These are phyloP conservation scores for Drosophila eugracilis DNA, from an alignment of 1,140 invertebrate genomes.

Conservation along the genomic window DNA sequence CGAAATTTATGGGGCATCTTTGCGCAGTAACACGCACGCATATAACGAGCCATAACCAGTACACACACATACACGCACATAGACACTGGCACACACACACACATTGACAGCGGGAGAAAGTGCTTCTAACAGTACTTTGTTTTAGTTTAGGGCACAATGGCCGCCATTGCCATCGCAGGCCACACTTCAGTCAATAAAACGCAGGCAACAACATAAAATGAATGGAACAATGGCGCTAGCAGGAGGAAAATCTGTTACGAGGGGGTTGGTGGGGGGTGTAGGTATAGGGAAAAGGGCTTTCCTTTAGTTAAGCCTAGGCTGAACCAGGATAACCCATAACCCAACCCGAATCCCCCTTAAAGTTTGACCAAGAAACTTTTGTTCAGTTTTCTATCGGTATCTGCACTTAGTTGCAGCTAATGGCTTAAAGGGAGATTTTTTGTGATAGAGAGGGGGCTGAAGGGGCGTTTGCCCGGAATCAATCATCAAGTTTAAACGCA, in stretches of 20 bases:
- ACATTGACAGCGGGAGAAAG: slow-evolving; percentile 43
- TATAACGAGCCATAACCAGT: slow-evolving; percentile 76
- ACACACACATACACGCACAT: slow-evolving; percentile 35
- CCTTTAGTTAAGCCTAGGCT: slow-evolving; percentile 33
- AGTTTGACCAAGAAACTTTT: slow-evolving; percentile 71
- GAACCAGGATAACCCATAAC: slow-evolving; percentile 15
- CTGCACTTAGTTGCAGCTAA: slow-evolving; percentile 71
- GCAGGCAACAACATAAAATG: slow-evolving; percentile 79
- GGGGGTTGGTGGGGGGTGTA: not conserved
- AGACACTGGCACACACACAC: slow-evolving; percentile 21
- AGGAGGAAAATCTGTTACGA: slow-evolving; percentile 22
- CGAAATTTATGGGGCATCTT: slow-evolving; percentile 81
- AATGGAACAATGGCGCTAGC: slow-evolving; percentile 70
- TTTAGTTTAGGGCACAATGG: slow-evolving; percentile 80
- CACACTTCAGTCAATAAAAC: slow-evolving; percentile 78
- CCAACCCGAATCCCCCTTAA: slow-evolving; percentile 45
- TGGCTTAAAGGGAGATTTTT: slow-evolving; percentile 8
- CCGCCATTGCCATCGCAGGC: slow-evolving; percentile 62
- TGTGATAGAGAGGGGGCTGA: not conserved
- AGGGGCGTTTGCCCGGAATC: slow-evolving; percentile 45
- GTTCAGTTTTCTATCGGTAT: slow-evolving; percentile 50
- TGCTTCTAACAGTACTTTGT: slow-evolving; percentile 80
- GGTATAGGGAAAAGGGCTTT: slow-evolving; percentile 1
- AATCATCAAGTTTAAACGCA: slow-evolving; percentile 83
- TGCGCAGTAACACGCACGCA: slow-evolving; percentile 81